Conservation (phyloP, 1,140 invertebrate species). For the Physella acuta region DNA sequence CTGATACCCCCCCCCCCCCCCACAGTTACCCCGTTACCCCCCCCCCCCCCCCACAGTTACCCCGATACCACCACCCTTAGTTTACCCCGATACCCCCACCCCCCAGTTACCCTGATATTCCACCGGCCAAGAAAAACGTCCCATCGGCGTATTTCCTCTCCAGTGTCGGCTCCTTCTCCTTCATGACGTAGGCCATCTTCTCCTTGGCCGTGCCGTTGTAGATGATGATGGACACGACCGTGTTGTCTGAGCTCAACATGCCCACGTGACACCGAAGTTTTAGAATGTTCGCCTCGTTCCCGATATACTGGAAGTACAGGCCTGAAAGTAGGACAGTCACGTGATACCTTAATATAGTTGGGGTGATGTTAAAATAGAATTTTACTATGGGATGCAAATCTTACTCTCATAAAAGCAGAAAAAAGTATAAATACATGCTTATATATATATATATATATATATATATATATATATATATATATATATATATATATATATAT, state of each 20-base stretch:
- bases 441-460: no score
- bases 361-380: no score
- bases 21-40: no score
- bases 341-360: neutral
- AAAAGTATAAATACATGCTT: no score
- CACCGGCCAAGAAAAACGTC: neutral
- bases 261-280: neutral
- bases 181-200: constrained; percentile 6
- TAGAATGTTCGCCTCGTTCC: neutral
- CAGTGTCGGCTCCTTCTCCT: neutral
- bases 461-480: no score
- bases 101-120: neutral
- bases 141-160: neutral
- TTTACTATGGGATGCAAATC: no score
- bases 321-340: neutral
- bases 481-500: no score
- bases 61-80: no score
- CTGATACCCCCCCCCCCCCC: no score
- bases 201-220: neutral
- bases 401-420: no score
- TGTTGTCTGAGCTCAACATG: neutral
- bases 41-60: no score
- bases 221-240: neutral
- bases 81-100: no score
- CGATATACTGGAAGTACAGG: neutral